Evolutionary conservation across 2,113 vertebrate species (phyloP), one percentile per base, ranked within the genome.

Genomic region (Cygnus buccinator): DNA sequence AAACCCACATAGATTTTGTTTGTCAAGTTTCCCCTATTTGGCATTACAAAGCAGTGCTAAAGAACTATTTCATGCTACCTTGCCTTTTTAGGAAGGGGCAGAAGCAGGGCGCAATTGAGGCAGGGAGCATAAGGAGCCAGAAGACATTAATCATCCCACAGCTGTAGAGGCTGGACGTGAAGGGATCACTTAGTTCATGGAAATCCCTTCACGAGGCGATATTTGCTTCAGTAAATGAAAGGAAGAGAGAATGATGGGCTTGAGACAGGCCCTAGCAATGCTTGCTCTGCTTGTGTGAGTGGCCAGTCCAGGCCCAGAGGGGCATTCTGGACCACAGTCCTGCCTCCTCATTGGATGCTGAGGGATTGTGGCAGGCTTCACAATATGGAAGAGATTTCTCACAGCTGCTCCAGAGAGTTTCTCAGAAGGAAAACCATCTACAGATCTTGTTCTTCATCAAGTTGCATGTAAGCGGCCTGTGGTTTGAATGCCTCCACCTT

Each of bases 1-100:
- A 92, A 88, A 92, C 19, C 26, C 52, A 78, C 28, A 77, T 80
- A 83, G 61, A 81, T 75, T 88, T 63, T 75, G 33, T 79, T 88
- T 65, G 37, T 76, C 31, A 68, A 25, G 58, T 79, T 88, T 46
- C 35, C 29, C 23, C 43, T 33, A 39, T 44, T 57, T 52, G 61
- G 29, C 23, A 39, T 2, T 9, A 66, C 73, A 90, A 92, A 77
- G 48, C 39, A 90, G 37, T 15, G 31, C 52, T n/a, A 10, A 73
- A 59, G 46, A 75, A 66, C 26, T 26, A 43, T 62, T 29, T 81
- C 23, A 22, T 14, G 13, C 15, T 68, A 28, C 29, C 77, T 23
- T 72, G 61, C n/a, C 43, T 66, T 62, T 43, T 43, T 17, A 19
- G 41, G 55, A 48, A 85, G 14, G 0, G 0, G 33, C 26, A 57